Conservation (phyloP, 2,888 invertebrate species). For the Hydraecia micacea region DNA sequence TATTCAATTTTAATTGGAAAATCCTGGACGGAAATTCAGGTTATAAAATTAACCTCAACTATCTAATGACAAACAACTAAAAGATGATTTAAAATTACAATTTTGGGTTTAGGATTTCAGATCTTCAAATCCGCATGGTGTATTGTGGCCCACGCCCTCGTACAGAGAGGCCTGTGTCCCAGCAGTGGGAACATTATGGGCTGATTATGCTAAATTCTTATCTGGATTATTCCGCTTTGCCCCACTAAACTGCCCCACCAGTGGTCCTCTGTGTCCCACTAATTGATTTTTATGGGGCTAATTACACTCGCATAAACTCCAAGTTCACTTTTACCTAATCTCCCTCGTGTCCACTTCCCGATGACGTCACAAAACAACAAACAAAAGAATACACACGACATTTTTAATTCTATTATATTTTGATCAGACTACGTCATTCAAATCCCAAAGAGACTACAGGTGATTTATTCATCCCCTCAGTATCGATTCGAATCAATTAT, state of each 20-base stretch:
- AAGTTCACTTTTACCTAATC: background rate
- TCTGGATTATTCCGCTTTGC: background rate
- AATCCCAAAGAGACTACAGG: conserved; percentile 46
- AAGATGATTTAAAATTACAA: too few relatives aligned
- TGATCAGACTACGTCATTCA: conserved; percentile 56
- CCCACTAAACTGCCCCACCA: background rate
- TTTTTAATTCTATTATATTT: conserved; percentile 62
- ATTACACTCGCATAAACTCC: background rate
- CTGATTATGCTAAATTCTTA: background rate
- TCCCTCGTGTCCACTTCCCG: conserved; percentile 9
- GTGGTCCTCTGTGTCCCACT: background rate
- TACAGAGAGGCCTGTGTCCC: too few relatives aligned
- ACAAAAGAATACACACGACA: conserved; percentile 37
- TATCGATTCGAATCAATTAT: conserved; percentile 66
- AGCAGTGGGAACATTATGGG: too few relatives aligned
- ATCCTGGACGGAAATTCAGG: too few relatives aligned
- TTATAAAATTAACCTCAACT: too few relatives aligned
- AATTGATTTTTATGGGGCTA: background rate
- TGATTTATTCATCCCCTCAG: conserved; percentile 61
- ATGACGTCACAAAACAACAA: conserved; percentile 22
- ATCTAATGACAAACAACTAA: too few relatives aligned
- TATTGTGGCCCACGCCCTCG: too few relatives aligned
- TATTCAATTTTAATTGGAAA: too few relatives aligned
- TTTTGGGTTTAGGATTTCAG: too few relatives aligned
- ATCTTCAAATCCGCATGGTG: too few relatives aligned